Base-by-base conservation (phyloP, 2,113 vertebrate species). In the Donacobius atricapilla region DNA sequence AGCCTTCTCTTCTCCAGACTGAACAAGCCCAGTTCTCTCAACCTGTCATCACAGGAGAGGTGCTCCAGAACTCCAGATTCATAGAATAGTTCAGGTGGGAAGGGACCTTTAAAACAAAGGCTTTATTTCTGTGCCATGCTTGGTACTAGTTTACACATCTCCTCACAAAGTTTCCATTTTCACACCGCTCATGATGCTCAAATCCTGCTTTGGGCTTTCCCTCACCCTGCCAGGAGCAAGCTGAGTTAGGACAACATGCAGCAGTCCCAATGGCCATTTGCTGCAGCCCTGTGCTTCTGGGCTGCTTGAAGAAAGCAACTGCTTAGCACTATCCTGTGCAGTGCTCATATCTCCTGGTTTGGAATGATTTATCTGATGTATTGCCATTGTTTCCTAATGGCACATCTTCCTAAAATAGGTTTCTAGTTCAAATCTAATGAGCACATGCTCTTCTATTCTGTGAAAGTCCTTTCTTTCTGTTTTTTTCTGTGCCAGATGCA, bases 401-500 rank as follows among this genome's bases (percentile, higher is more conserved):
- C 15, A n/a, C 4, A 0, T 71, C 79, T 83, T 82, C 84, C 82
- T 90, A 64, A 79, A 60, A n/a, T 19, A 82, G 37, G 19, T 76
- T 96, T 82, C 47, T 71, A n/a, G 65, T 31, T 79, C 73, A 85
- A 48, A 58, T 78, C 19, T 63, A 82, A 68, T 28, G 53, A 71
- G 16, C 0, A 1, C 23, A 79, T 60, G 4, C 28, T 91, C 44
- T 94, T 81, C 47, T 66, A 7, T 25, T 78, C 54, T 65, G 8
- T 31, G 13, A 28, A 83, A 82, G 10, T 45, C 5, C 11, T 48
- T 64, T 71, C 18, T 35, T 54, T 3, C 11, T 42, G 9, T 33
- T 18, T 30, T 23, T 39, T 54, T 6, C 44, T 50, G 44, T 35
- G 30, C 47, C 85, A 66, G 23, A 47, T 79, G 53, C 57, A 75